Evolutionary conservation across 2,113 vertebrate species (phyloP).

Genomic region (Irena cyanogastra): DNA sequence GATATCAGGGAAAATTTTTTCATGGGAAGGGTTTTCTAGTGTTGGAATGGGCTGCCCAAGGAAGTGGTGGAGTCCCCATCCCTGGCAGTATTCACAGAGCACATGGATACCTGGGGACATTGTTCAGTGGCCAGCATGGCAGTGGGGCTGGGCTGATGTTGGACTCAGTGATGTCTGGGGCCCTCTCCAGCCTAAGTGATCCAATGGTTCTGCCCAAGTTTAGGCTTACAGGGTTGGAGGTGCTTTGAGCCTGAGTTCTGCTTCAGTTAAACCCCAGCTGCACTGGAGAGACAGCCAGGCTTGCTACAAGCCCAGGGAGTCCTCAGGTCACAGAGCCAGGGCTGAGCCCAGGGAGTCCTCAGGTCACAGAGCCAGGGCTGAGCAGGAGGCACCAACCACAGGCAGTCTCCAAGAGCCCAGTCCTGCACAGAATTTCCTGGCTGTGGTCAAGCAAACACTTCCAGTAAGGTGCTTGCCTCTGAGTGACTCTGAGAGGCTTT

Average conservation of each 20-base stretch:
- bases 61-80: not conserved
- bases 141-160: not conserved
- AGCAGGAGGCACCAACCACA: not conserved
- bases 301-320: not conserved
- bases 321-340: not conserved
- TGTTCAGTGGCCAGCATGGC: not conserved
- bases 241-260: not conserved
- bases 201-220: not conserved
- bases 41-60: not conserved
- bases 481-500: not conserved
- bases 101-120: rapidly evolving
- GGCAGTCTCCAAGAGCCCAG: not conserved
- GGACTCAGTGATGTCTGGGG: not conserved
- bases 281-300: too few species aligned
- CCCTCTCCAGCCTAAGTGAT: not conserved
- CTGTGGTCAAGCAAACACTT: not conserved
- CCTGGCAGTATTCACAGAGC: not conserved
- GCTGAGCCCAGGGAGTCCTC: not conserved
- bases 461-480: not conserved
- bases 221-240: not conserved
- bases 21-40: not conserved
- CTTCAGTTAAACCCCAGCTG: not conserved
- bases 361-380: not conserved
- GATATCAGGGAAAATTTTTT: not conserved
- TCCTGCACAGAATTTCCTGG: not conserved